Percentiles rank a stretch among this genome's conserved stretches.
Conservation (phyloP, 2,113 vertebrate species). For the Dasyurus viverrinus region DNA sequence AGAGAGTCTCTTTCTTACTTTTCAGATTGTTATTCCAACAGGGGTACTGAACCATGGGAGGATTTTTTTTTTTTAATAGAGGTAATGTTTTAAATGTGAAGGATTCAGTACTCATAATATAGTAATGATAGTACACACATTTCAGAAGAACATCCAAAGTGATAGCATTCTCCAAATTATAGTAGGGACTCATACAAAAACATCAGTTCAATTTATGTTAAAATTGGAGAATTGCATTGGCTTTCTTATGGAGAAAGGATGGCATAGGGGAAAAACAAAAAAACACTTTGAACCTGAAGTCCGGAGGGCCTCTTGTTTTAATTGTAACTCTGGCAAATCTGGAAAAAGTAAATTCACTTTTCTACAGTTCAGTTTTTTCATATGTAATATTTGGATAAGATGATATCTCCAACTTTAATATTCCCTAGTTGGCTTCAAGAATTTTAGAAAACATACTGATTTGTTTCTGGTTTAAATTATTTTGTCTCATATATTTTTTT, state of each 20-base stretch:
- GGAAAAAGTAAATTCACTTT: background rate
- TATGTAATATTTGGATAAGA: background rate
- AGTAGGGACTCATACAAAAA: background rate
- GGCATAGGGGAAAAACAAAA: background rate
- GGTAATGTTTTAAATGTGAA: background rate
- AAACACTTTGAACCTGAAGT: background rate
- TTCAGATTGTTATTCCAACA: background rate
- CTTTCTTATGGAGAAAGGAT: background rate
- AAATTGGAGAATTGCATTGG: constrained; percentile 13
- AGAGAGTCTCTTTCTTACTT: background rate
- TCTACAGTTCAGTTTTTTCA: background rate
- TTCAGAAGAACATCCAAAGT: constrained; percentile 11
- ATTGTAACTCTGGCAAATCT: background rate
- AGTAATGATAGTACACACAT: background rate
- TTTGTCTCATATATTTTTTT: background rate
- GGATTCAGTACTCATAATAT: background rate
- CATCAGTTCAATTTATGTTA: constrained; percentile 5
- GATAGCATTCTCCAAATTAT: background rate
- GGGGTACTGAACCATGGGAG: background rate
- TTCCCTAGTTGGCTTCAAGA: background rate
- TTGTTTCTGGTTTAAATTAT: constrained; percentile 11
- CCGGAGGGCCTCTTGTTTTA: background rate
- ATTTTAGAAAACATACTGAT: constrained; percentile 25
- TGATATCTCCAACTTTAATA: background rate
- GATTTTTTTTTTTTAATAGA: constrained; percentile 1